These are phyloP conservation scores for Chromobotia macracanthus DNA, from an alignment of 2,797 vertebrate species.

Conservation along the genomic window DNA sequence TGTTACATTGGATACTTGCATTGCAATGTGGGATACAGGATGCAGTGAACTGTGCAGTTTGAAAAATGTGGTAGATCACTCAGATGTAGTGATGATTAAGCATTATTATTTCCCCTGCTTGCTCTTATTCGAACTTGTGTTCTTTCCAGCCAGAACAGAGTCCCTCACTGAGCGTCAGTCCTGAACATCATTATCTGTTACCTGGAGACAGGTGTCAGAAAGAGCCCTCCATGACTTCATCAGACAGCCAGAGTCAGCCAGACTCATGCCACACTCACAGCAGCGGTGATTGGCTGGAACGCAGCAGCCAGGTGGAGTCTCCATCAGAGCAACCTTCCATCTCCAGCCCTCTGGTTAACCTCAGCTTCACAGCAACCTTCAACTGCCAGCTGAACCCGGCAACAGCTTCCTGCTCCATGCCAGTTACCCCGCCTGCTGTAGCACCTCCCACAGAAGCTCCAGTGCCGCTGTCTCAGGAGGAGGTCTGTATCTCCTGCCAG, in stretches of 20 bases:
- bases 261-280: conserved; percentile 24
- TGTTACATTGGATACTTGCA: neutral
- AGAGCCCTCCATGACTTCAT: conserved; percentile 37
- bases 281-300: conserved; percentile 40
- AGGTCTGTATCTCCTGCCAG: conserved; percentile 64
- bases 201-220: neutral
- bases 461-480: no score
- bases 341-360: conserved; percentile 66
- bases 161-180: neutral
- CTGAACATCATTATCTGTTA: conserved; percentile 32
- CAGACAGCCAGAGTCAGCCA: conserved; percentile 53
- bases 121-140: conserved; percentile 6
- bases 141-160: neutral
- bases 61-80: neutral
- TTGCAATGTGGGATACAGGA: neutral
- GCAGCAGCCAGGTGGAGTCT: conserved; percentile 12
- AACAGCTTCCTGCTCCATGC: conserved; percentile 60
- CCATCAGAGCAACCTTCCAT: conserved; percentile 54
- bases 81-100: no score
- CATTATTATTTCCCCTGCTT: neutral
- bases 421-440: conserved; percentile 50
- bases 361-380: conserved; percentile 59
- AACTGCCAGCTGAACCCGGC: conserved; percentile 50
- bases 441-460: conserved; percentile 47
- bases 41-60: neutral